These are phyloP conservation scores for Macrochelys suwanniensis DNA, from an alignment of 2,797 vertebrate genomes.

Conservation along the genomic window DNA sequence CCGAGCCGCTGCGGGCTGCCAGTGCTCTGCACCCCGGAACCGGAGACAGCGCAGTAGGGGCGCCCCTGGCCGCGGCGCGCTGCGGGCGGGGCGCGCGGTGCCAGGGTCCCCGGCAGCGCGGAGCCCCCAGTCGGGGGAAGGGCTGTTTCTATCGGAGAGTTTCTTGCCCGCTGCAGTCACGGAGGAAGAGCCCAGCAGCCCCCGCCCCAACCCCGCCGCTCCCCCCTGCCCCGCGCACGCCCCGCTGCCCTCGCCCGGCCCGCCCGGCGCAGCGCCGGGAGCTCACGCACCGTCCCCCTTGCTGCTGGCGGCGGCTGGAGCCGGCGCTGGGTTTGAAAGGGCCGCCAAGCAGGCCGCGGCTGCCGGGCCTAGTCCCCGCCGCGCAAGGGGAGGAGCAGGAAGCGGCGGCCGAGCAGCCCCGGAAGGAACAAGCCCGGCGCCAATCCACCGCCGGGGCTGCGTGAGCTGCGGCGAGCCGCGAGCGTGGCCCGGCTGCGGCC, in stretches of 20 bases:
- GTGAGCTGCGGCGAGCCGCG: not conserved
- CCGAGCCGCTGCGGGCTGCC: too few relatives aligned
- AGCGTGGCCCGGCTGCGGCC: not conserved
- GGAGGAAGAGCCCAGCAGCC: too few relatives aligned
- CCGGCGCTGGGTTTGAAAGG: conserved; percentile 75
- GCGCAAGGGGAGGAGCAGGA: conserved; percentile 53
- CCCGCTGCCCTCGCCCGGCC: not conserved
- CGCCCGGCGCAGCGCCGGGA: not conserved
- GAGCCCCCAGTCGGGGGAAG: too few relatives aligned
- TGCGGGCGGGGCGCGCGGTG: too few relatives aligned
- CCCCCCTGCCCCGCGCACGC: not conserved
- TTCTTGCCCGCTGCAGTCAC: not conserved
- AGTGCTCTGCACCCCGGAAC: not conserved
- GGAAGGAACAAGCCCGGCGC: not conserved
- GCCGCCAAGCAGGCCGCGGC: conserved; percentile 50
- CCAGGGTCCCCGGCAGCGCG: too few relatives aligned
- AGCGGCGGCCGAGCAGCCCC: not conserved
- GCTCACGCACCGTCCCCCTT: not conserved
- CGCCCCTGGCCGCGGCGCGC: too few relatives aligned
- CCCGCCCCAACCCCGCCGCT: not conserved
- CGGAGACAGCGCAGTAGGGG: not conserved
- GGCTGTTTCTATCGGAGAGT: too few relatives aligned
- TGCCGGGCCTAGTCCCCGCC: not conserved
- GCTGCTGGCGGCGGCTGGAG: not conserved
- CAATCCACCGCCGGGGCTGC: not conserved